A percentile compares a stretch with the other conserved stretches of the same genome.
These are phyloP conservation scores for Archilochus colubris DNA, from an alignment of 2,113 vertebrate genomes.

Conservation along the genomic window DNA sequence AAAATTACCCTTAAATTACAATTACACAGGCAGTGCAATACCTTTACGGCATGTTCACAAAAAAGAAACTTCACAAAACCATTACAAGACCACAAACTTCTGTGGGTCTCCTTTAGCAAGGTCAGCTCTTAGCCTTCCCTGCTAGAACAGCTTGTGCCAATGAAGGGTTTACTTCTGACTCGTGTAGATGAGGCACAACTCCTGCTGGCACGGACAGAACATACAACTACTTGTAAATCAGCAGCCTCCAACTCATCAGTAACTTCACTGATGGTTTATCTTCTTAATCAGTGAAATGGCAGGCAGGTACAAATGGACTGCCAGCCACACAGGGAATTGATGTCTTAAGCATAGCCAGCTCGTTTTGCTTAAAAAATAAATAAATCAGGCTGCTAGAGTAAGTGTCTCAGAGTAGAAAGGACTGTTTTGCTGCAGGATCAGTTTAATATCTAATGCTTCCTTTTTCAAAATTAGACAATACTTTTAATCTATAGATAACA, in stretches of 20 bases:
- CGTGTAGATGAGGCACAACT: neutral
- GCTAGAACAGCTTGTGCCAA: constrained; percentile 6
- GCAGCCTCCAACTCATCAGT: constrained; percentile 48
- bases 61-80: neutral
- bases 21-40: neutral
- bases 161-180: constrained; percentile 27
- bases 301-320: constrained; percentile 35
- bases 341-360: neutral
- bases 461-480: constrained; percentile 13
- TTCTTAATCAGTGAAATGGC: constrained; percentile 18
- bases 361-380: neutral
- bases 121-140: neutral
- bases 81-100: neutral
- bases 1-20: neutral
- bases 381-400: neutral
- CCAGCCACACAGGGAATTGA: neutral
- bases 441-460: neutral
- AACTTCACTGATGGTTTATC: constrained; percentile 41
- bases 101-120: neutral
- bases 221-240: constrained; percentile 50
- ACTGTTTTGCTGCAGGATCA: neutral
- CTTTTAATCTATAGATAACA: constrained; percentile 40
- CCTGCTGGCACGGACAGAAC: neutral
- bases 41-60: neutral
- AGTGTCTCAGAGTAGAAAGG: neutral